These are phyloP conservation scores for Engystomops pustulosus DNA, from an alignment of 2,113 vertebrate genomes.

Conservation along the genomic window DNA sequence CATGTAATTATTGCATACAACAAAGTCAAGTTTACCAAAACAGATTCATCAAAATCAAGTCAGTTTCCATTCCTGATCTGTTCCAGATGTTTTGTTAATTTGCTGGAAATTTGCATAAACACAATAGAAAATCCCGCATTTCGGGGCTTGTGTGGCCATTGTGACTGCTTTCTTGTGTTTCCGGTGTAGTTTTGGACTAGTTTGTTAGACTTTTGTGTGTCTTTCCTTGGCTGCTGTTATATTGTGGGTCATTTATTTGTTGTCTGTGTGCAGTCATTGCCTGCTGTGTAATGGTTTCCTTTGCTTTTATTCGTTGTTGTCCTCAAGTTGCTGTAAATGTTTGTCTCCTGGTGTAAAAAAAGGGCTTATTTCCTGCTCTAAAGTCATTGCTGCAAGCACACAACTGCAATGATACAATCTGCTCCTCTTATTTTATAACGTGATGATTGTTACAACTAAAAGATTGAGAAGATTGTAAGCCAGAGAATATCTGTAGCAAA, in stretches of 20 bases:
- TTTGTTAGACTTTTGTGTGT: background rate
- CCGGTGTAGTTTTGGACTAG: background rate
- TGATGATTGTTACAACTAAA: background rate
- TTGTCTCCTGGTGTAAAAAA: background rate
- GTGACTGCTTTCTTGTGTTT: background rate
- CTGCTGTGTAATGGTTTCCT: constrained; percentile 22
- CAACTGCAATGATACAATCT: background rate
- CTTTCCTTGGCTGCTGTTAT: constrained; percentile 13
- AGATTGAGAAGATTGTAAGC: background rate
- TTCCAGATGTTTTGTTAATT: constrained; percentile 48
- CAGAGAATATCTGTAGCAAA: background rate
- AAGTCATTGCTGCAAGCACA: constrained; percentile 16
- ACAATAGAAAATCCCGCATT: constrained; percentile 10
- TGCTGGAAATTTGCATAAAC: constrained; percentile 5
- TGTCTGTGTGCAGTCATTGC: constrained; percentile 11
- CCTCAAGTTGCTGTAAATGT: constrained; percentile 15
- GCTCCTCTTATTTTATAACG: background rate
- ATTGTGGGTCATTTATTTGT: constrained; percentile 24
- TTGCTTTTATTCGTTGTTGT: constrained; percentile 10
- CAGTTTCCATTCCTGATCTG: background rate
- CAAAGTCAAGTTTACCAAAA: constrained; percentile 56
- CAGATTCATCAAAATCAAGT: constrained; percentile 34
- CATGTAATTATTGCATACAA: background rate
- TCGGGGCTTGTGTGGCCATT: background rate
- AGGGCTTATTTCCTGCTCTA: constrained; percentile 22